These are phyloP conservation scores for Chelmon rostratus DNA, from an alignment of 2,797 vertebrate genomes.

Conservation along the genomic window DNA sequence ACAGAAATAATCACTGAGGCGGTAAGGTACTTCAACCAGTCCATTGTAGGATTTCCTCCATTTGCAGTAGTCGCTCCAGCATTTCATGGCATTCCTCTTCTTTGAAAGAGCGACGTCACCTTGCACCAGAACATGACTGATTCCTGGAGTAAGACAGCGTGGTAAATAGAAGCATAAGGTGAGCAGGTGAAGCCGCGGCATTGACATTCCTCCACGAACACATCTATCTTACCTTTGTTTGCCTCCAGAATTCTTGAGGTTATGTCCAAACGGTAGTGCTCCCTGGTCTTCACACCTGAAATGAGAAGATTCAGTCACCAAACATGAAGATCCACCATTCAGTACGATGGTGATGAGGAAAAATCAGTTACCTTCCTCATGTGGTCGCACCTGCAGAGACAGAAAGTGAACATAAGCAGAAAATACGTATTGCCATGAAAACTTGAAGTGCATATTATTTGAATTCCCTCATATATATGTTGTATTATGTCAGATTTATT, in stretches of 20 bases:
- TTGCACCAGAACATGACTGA: conserved; percentile 23
- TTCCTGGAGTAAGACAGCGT: not conserved
- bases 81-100: conserved; percentile 47
- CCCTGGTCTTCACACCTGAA: not conserved
- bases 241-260: conserved; percentile 41
- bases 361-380: conserved; percentile 22
- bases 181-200: not conserved
- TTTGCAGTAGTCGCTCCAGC: conserved; percentile 31
- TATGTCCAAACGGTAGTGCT: not conserved
- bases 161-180: not conserved
- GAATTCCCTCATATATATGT: too few relatives aligned
- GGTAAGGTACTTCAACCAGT: conserved; percentile 49
- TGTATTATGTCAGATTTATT: not conserved
- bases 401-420: conserved; percentile 1
- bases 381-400: conserved; percentile 2
- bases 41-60: conserved; percentile 44
- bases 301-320: not conserved
- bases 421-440: not conserved
- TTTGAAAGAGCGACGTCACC: conserved; percentile 11
- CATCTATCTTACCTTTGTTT: conserved; percentile 24
- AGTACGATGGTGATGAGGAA: not conserved
- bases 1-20: conserved; percentile 46
- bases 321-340: not conserved
- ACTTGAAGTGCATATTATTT: too few relatives aligned
- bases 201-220: not conserved